These are phyloP conservation scores for Perodicticus potto DNA, from an alignment of 2,797 vertebrate genomes.

Conservation along the genomic window DNA sequence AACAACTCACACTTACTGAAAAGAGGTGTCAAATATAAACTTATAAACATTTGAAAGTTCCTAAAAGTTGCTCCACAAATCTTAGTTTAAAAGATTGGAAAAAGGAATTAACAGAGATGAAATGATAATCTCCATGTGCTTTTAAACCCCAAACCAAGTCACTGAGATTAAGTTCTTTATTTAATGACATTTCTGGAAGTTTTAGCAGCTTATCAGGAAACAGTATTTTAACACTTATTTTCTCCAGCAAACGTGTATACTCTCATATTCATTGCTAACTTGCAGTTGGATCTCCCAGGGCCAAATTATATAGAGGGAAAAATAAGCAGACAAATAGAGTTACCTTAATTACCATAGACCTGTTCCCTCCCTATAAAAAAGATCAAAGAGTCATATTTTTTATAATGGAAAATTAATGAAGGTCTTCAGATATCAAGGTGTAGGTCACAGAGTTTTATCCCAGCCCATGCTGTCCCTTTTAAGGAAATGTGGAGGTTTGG, in stretches of 20 bases:
- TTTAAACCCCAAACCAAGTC: constrained; percentile 43
- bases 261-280: neutral
- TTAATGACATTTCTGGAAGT: constrained; percentile 27
- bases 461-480: neutral
- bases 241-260: neutral
- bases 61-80: neutral
- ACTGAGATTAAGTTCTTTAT: constrained; percentile 35
- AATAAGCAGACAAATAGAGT: constrained; percentile 9
- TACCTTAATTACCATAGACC: neutral
- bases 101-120: neutral
- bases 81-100: neutral
- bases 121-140: neutral
- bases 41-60: neutral
- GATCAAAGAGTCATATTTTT: neutral
- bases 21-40: neutral
- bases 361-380: neutral
- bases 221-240: constrained; percentile 32
- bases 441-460: neutral
- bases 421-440: neutral
- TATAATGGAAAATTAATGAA: neutral
- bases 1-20: neutral
- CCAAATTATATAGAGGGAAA: neutral
- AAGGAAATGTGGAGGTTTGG: neutral
- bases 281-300: neutral
- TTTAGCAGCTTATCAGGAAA: neutral